A percentile compares a stretch with the other conserved stretches of the same genome.
Evolutionary conservation across 2,888 invertebrate genomes (phyloP).

Genomic region (Orchesellides sinensis): DNA sequence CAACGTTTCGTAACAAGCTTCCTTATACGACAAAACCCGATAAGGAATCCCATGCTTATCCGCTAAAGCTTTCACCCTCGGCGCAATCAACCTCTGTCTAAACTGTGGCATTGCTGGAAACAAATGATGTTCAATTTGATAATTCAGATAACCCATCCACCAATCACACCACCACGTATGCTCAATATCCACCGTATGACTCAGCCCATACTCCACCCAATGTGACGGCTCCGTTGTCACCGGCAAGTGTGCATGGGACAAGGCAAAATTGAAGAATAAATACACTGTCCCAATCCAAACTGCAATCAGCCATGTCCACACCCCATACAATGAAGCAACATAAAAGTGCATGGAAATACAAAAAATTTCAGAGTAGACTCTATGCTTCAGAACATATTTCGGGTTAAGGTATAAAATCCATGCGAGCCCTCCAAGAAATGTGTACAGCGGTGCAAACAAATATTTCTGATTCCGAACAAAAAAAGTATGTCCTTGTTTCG

Average conservation of each 20-base stretch:
- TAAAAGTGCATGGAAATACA: conserved; percentile 72
- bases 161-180: conserved; percentile 46
- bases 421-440: conserved; percentile 70
- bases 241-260: conserved; percentile 72
- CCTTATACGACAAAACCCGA: neutral
- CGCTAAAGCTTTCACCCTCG: conserved; percentile 25
- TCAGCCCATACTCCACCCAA: conserved; percentile 64
- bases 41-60: conserved; percentile 37
- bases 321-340: conserved; percentile 68
- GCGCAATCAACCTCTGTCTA: neutral
- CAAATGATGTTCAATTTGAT: conserved; percentile 68
- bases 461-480: conserved; percentile 70
- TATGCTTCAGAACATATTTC: conserved; percentile 60
- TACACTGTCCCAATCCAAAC: conserved; percentile 74
- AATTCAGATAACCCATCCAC: conserved; percentile 66
- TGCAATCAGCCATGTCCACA: conserved; percentile 66
- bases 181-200: conserved; percentile 59
- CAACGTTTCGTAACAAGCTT: no score
- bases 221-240: conserved; percentile 53
- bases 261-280: conserved; percentile 73
- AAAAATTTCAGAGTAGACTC: conserved; percentile 63
- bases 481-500: conserved; percentile 68
- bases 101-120: conserved; percentile 68
- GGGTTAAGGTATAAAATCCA: conserved; percentile 74
- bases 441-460: conserved; percentile 67